Evolutionary conservation across 92 coral and sea anemone species (phyloP).

Genomic region (Paragorgia papillata): DNA sequence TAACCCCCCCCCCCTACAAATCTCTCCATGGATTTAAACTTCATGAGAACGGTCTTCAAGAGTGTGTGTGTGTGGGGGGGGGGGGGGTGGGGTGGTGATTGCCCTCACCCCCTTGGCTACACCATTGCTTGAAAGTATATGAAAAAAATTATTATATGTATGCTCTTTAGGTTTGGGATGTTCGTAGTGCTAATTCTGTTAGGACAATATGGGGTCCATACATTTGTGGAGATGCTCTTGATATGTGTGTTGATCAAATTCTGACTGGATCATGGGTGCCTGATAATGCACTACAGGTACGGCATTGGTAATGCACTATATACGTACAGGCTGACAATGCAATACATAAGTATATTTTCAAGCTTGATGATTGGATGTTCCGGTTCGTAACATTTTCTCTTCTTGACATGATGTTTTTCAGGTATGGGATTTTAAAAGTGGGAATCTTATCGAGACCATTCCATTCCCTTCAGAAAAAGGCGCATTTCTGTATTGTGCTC

Average conservation of each 20-base stretch:
- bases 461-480: slow-evolving; percentile 90
- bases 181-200: slow-evolving; percentile 84
- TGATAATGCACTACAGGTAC: slow-evolving; percentile 88
- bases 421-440: slow-evolving; percentile 97
- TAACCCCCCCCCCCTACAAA: too few species aligned
- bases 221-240: slow-evolving; percentile 97
- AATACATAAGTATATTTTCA: too few species aligned
- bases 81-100: too few species aligned
- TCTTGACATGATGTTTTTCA: slow-evolving; percentile 22
- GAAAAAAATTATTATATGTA: slow-evolving; percentile 54
- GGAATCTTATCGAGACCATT: slow-evolving; percentile 68
- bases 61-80: too few species aligned
- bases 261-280: slow-evolving; percentile 96
- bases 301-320: too few species aligned
- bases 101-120: too few species aligned
- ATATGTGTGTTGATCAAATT: slow-evolving; percentile 78
- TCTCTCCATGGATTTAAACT: too few species aligned
- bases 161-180: slow-evolving; percentile 81
- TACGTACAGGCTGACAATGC: too few species aligned
- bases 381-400: too few species aligned
- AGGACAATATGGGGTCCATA: slow-evolving; percentile 91
- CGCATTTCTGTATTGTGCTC: slow-evolving; percentile 82
- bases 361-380: too few species aligned
- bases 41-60: too few species aligned
- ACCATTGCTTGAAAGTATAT: too few species aligned